Evolutionary conservation across 2,888 invertebrate genomes (phyloP).

Genomic region (Diachrysia chrysitis): DNA sequence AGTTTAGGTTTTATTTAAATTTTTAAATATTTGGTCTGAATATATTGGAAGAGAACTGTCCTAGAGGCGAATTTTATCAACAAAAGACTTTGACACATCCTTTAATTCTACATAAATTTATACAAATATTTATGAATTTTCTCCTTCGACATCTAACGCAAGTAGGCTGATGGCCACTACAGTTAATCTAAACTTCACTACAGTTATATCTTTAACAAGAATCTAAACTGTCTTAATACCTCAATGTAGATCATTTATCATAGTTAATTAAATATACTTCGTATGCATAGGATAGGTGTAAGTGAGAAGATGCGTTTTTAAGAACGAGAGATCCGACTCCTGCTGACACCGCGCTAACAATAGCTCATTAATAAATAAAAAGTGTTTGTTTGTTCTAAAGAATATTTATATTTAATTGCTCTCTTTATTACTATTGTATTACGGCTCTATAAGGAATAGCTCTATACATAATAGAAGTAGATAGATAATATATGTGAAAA

Average conservation of each 20-base stretch:
- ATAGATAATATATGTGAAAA: neutral
- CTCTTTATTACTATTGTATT: conserved; percentile 1
- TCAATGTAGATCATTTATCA: conserved; percentile 4
- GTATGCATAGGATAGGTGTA: neutral
- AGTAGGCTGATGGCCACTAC: too few species aligned
- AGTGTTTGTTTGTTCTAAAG: conserved; percentile 8
- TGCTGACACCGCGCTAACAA: conserved; percentile 4
- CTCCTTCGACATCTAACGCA: too few species aligned
- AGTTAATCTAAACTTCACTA: neutral
- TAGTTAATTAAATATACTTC: conserved; percentile 1
- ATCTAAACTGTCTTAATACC: neutral
- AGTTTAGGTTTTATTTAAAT: conserved; percentile 53
- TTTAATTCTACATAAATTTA: too few species aligned
- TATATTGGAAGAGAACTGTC: neutral
- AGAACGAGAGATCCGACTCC: neutral
- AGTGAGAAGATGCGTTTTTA: neutral
- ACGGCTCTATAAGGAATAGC: neutral
- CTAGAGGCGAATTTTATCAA: too few species aligned
- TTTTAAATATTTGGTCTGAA: conserved; percentile 51
- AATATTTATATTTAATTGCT: conserved; percentile 3
- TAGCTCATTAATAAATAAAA: conserved; percentile 7
- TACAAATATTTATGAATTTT: too few species aligned
- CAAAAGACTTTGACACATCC: too few species aligned
- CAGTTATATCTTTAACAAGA: neutral
- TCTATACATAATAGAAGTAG: neutral